A percentile compares a stretch with the other conserved stretches of the same genome.
Conservation (phyloP, 2,113 vertebrate genomes). For the Charadrius vociferus region DNA sequence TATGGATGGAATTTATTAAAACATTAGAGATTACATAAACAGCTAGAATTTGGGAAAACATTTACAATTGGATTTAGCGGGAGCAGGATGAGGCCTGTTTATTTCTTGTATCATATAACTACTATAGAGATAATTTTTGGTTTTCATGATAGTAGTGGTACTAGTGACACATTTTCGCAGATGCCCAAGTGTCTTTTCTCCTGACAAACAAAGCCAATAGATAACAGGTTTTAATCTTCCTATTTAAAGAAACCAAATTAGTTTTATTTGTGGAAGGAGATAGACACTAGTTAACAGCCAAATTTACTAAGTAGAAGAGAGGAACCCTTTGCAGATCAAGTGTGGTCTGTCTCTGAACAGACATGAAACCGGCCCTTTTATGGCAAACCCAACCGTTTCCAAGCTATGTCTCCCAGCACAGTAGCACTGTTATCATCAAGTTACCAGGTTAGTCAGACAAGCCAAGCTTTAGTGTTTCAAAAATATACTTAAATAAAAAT, state of each 20-base stretch:
- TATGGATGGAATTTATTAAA: neutral
- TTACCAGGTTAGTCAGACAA: slow-evolving; percentile 32
- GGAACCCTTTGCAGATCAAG: neutral
- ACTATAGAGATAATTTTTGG: neutral
- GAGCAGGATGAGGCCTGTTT: neutral
- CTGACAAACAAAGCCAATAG: neutral
- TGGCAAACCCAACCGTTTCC: neutral
- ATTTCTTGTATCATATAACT: neutral
- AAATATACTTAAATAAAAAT: slow-evolving; percentile 17
- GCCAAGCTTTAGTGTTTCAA: slow-evolving; percentile 33
- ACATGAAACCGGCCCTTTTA: neutral
- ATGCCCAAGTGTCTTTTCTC: neutral
- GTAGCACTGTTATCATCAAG: neutral
- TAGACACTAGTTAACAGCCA: neutral
- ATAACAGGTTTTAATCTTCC: neutral
- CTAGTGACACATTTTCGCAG: neutral
- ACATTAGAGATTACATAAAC: neutral
- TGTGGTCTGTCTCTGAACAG: neutral
- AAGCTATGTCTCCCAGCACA: neutral
- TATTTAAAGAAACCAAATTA: neutral
- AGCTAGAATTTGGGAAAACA: neutral
- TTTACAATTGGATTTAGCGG: neutral
- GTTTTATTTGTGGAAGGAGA: neutral
- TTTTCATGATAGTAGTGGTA: neutral
- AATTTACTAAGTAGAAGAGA: neutral